Evolutionary conservation across 2,888 invertebrate species (phyloP).

Genomic region (Ceraclea dissimilis): DNA sequence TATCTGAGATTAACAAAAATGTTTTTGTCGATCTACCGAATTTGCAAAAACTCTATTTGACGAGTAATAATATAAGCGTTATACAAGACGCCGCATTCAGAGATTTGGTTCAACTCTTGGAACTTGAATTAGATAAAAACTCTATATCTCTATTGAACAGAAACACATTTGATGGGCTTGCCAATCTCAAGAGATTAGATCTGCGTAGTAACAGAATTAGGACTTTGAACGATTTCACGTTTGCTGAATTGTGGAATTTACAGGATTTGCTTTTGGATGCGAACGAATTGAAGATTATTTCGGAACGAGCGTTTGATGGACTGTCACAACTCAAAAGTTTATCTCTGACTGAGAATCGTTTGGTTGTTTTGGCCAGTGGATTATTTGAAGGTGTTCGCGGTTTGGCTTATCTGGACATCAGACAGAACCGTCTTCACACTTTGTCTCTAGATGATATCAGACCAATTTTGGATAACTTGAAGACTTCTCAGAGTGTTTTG

Average conservation of each 20-base stretch:
- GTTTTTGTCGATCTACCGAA: constrained; percentile 68
- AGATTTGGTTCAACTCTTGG: constrained; percentile 64
- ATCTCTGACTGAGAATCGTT: constrained; percentile 68
- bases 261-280: constrained; percentile 63
- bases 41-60: constrained; percentile 67
- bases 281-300: constrained; percentile 63
- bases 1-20: constrained; percentile 63
- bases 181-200: constrained; percentile 64
- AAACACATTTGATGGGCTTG: constrained; percentile 70
- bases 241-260: constrained; percentile 69
- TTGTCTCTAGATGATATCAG: constrained; percentile 69
- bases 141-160: constrained; percentile 66
- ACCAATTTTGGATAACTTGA: constrained; percentile 71
- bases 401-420: constrained; percentile 66
- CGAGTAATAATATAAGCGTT: constrained; percentile 77
- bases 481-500: constrained; percentile 66
- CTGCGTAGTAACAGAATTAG: constrained; percentile 67
- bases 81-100: constrained; percentile 80
- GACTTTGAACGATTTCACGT: constrained; percentile 71
- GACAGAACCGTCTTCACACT: constrained; percentile 68
- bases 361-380: constrained; percentile 62
- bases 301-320: constrained; percentile 70
- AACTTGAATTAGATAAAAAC: constrained; percentile 74
- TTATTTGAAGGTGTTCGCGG: constrained; percentile 67
- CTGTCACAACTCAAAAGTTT: constrained; percentile 64